A percentile compares a stretch with the other conserved stretches of the same genome.
phyloP scores from a whole-genome alignment of 2,797 vertebrate species.

The Sebastes minor region DNA sequence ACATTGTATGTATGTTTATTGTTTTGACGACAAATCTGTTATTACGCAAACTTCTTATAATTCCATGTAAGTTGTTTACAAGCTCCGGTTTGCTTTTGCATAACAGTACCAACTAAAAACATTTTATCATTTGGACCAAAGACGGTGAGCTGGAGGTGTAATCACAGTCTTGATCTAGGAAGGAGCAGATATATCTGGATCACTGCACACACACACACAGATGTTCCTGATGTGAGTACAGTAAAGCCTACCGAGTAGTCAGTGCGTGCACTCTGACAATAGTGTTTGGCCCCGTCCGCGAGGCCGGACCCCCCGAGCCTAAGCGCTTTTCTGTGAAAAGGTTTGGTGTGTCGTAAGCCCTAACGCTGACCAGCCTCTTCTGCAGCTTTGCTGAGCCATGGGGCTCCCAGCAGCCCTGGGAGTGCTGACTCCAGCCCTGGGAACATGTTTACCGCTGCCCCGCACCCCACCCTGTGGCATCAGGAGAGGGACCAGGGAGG shows the following conservation, averaged over 20 bases:
- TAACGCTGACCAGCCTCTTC: constrained; percentile 82
- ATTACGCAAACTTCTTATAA: not conserved
- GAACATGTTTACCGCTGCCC: constrained; percentile 81
- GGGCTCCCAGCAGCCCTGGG: constrained; percentile 74
- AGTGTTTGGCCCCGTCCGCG: constrained; percentile 57
- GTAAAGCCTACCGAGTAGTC: constrained; percentile 49
- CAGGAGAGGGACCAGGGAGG: constrained; percentile 54
- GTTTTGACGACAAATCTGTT: not conserved
- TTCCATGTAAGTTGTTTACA: constrained; percentile 1
- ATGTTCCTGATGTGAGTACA: constrained; percentile 48
- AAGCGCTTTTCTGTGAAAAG: constrained; percentile 79
- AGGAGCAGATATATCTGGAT: not conserved
- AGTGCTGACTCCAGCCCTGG: constrained; percentile 85
- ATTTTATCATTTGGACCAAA: not conserved
- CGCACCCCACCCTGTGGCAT: constrained; percentile 62
- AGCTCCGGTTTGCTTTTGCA: constrained; percentile 2
- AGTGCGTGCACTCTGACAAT: constrained; percentile 68
- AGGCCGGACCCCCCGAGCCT: constrained; percentile 66
- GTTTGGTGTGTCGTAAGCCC: constrained; percentile 73
- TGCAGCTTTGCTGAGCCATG: constrained; percentile 84
- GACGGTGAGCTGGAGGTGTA: not conserved
- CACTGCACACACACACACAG: constrained; percentile 4
- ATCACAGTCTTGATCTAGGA: not conserved
- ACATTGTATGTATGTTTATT: not conserved
- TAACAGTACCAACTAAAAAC: not conserved